Conservation (phyloP, 2,797 vertebrate genomes). For the Gallinago stenura region DNA sequence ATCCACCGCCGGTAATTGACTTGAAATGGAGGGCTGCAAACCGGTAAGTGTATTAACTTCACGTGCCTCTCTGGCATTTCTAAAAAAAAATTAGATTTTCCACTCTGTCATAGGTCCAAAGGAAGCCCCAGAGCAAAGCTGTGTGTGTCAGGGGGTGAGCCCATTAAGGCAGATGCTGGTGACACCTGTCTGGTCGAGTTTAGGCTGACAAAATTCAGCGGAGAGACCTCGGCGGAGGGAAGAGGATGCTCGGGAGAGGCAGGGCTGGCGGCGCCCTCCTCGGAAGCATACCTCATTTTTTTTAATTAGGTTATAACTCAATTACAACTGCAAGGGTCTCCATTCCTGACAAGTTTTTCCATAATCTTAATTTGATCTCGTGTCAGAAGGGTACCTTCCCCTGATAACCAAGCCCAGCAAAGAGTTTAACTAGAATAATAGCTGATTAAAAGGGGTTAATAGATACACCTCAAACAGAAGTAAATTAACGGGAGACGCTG, state of each 20-base stretch:
- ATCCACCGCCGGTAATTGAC: background rate
- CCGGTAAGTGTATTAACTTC: constrained; percentile 51
- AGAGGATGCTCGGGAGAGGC: background rate
- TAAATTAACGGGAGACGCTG: constrained; percentile 60
- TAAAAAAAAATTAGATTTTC: constrained; percentile 32
- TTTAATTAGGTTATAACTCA: constrained; percentile 55
- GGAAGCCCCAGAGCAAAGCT: background rate
- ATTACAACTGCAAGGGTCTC: constrained; percentile 22
- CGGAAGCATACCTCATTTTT: background rate
- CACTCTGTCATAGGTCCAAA: background rate
- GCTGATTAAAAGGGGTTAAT: constrained; percentile 76
- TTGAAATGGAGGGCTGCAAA: background rate
- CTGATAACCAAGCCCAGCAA: constrained; percentile 47
- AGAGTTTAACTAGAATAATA: constrained; percentile 61
- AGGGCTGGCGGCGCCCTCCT: background rate
- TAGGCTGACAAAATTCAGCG: constrained; percentile 58
- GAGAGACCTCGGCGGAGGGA: background rate
- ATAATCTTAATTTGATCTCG: constrained; percentile 66
- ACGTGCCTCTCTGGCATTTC: constrained; percentile 5
- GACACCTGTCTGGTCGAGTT: constrained; percentile 72
- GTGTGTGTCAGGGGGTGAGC: background rate
- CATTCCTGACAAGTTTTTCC: constrained; percentile 52
- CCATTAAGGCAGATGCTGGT: constrained; percentile 2
- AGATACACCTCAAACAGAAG: constrained; percentile 68
- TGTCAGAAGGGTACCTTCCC: constrained; percentile 57